A percentile compares a stretch with the other conserved stretches of the same genome.
Evolutionary conservation across 2,888 invertebrate species (phyloP).

Genomic region (Venustoraphidia nigricollis): DNA sequence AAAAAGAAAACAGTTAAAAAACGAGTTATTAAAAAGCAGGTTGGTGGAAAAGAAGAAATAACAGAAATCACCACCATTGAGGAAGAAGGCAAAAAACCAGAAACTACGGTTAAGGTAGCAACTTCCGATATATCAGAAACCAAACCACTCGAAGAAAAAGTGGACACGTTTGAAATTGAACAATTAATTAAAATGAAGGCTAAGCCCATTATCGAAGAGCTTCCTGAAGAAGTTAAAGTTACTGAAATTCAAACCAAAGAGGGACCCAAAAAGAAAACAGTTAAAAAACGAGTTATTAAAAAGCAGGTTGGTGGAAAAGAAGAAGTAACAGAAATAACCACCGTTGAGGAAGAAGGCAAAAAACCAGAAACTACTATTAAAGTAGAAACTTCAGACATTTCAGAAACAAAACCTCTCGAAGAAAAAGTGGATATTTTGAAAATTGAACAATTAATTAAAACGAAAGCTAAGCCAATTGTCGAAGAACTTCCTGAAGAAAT

Average conservation of each 20-base stretch:
- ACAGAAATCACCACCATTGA: constrained; percentile 18
- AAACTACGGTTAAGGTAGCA: constrained; percentile 14
- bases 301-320: constrained; percentile 21
- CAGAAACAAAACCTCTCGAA: constrained; percentile 13
- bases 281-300: constrained; percentile 17
- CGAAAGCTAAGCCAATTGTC: constrained; percentile 6
- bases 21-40: constrained; percentile 17
- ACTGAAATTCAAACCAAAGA: constrained; percentile 14
- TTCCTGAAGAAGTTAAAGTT: constrained; percentile 19
- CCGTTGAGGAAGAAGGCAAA: constrained; percentile 18
- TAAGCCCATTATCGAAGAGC: constrained; percentile 13
- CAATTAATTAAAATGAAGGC: constrained; percentile 6
- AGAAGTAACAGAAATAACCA: constrained; percentile 24
- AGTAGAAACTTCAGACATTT: constrained; percentile 10
- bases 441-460: constrained; percentile 6
- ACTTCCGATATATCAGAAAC: background rate
- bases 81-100: constrained; percentile 15
- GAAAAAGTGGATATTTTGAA: constrained; percentile 12
- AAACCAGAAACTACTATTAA: constrained; percentile 9
- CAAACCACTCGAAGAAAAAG: background rate
- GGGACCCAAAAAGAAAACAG: constrained; percentile 12
- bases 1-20: constrained; percentile 15
- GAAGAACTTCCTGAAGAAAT: constrained; percentile 16
- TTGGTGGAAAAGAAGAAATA: constrained; percentile 20
- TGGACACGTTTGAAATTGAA: background rate